A percentile compares a stretch with the other conserved stretches of the same genome.
Evolutionary conservation across 2,113 vertebrate species (phyloP).

Genomic region (Gobiocypris rarus): DNA sequence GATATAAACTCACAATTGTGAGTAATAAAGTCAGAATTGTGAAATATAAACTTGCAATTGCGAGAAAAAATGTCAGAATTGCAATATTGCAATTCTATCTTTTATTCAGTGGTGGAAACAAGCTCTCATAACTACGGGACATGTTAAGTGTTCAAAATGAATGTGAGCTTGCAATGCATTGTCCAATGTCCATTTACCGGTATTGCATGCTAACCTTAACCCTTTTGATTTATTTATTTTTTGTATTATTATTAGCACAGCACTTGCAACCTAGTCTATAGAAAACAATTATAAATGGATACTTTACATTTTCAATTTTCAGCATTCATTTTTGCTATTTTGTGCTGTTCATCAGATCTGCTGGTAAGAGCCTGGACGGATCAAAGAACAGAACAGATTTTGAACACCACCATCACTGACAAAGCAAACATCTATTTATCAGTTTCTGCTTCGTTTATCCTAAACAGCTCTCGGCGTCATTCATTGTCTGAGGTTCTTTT

Average conservation of each 20-base stretch:
- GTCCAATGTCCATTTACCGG: background rate
- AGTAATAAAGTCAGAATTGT: too few species aligned
- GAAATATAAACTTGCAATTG: too few species aligned
- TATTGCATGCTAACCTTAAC: background rate
- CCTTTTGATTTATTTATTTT: too few species aligned
- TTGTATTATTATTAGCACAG: background rate
- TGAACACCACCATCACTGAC: slow-evolving; percentile 64
- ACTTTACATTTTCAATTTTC: background rate
- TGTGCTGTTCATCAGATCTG: slow-evolving; percentile 48
- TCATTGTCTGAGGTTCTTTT: slow-evolving; percentile 8
- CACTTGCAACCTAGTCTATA: background rate
- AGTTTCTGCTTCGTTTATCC: slow-evolving; percentile 4
- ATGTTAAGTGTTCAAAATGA: background rate
- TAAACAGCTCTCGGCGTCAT: slow-evolving; percentile 19
- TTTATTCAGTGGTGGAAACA: too few species aligned
- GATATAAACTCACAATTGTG: too few species aligned
- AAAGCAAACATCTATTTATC: slow-evolving; percentile 67
- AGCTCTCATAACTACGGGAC: too few species aligned
- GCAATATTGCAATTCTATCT: too few species aligned
- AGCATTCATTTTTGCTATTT: background rate
- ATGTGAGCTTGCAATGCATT: background rate
- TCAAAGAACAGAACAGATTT: slow-evolving; percentile 65
- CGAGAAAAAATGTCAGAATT: too few species aligned
- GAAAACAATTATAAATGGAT: background rate
- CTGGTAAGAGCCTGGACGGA: slow-evolving; percentile 65